Percentiles rank a stretch among this genome's conserved stretches.
Evolutionary conservation across 2,888 invertebrate genomes (phyloP).

Genomic region (Apotomis capreana): DNA sequence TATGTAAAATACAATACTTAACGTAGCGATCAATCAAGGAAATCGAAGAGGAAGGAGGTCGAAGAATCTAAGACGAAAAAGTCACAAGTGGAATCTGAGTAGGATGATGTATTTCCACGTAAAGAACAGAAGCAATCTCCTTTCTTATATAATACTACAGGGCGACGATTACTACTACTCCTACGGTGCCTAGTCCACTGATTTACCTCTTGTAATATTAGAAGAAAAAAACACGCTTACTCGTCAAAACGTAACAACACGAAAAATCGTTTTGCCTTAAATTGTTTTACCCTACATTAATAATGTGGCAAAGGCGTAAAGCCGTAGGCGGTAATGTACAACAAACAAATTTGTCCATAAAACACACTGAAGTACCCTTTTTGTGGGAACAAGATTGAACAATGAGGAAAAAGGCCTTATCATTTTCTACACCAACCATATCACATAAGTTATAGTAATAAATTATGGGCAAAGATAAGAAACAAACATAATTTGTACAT

Average conservation of each 20-base stretch:
- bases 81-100: no score
- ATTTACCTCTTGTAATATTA: not conserved
- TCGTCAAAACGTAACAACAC: slow-evolving; percentile 7
- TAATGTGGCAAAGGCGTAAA: slow-evolving; percentile 44
- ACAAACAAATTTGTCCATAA: slow-evolving; percentile 50
- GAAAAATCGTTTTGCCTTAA: slow-evolving; percentile 18
- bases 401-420: slow-evolving; percentile 35
- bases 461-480: slow-evolving; percentile 12
- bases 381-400: slow-evolving; percentile 39
- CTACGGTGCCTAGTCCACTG: no score
- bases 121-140: no score
- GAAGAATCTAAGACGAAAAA: no score
- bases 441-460: slow-evolving; percentile 7
- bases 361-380: slow-evolving; percentile 37
- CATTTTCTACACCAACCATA: slow-evolving; percentile 17
- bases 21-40: no score
- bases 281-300: slow-evolving; percentile 24
- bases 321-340: slow-evolving; percentile 49
- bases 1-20: no score
- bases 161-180: no score
- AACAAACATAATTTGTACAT: not conserved
- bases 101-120: no score
- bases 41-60: no score
- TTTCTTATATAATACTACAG: no score
- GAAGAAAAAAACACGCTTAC: not conserved